These are phyloP conservation scores for Blastobasis adustella DNA, from an alignment of 2,888 invertebrate genomes.

Conservation along the genomic window DNA sequence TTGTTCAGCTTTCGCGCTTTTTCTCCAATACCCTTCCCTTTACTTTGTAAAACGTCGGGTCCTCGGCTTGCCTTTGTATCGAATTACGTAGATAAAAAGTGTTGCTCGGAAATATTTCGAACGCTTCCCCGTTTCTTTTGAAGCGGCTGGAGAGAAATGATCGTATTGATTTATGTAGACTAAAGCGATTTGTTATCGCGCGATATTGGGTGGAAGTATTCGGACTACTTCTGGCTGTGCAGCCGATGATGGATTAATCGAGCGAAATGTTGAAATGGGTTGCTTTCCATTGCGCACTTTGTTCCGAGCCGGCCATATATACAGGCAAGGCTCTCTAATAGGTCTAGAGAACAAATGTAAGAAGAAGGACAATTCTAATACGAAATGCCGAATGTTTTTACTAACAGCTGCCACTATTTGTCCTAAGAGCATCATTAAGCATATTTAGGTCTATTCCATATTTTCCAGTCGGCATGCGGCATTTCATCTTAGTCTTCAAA, in stretches of 20 bases:
- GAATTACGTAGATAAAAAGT: slow-evolving; percentile 36
- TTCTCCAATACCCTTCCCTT: slow-evolving; percentile 23
- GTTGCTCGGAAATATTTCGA: slow-evolving; percentile 25
- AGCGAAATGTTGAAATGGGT: slow-evolving; percentile 5
- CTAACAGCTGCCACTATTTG: no score
- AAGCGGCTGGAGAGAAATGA: slow-evolving; percentile 10
- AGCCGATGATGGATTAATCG: slow-evolving; percentile 9
- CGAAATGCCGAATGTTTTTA: no score
- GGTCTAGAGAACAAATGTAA: no score
- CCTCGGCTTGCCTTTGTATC: slow-evolving; percentile 29
- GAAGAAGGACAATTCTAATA: no score
- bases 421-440: no score
- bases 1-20: slow-evolving; percentile 17
- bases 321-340: no score
- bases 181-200: slow-evolving; percentile 3
- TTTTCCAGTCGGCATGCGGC: no score
- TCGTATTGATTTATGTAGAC: slow-evolving; percentile 11
- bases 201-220: background rate
- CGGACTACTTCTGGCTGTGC: slow-evolving; percentile 1
- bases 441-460: no score
- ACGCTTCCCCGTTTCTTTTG: slow-evolving; percentile 19
- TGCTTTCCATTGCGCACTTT: slow-evolving; percentile 3
- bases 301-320: no score
- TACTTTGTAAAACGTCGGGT: slow-evolving; percentile 28
- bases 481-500: no score